A percentile compares a stretch with the other conserved stretches of the same genome.
These are phyloP conservation scores for Eugnorisma glareosa DNA, from an alignment of 2,888 invertebrate genomes.

Conservation along the genomic window DNA sequence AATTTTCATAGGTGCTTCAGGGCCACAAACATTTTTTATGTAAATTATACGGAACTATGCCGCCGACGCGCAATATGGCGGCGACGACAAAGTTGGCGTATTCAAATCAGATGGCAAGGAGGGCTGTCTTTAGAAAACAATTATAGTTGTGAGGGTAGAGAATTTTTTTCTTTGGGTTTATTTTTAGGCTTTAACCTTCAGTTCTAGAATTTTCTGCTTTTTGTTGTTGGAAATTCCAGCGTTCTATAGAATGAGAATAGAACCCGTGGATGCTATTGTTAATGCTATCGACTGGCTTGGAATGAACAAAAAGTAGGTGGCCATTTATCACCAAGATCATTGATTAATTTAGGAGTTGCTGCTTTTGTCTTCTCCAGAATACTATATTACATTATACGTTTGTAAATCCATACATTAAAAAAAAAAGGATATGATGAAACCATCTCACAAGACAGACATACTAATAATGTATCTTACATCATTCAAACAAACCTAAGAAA, in stretches of 20 bases:
- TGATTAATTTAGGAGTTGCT: not conserved
- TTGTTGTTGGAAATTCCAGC: not conserved
- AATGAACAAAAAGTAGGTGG: not conserved
- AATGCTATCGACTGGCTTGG: not conserved
- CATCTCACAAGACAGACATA: not conserved
- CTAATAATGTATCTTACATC: not conserved
- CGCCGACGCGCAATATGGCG: constrained; percentile 44
- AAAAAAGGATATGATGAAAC: too few species aligned
- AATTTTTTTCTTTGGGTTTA: not conserved
- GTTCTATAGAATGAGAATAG: not conserved
- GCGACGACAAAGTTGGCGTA: constrained; percentile 43
- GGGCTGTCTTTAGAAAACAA: constrained; percentile 45
- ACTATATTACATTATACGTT: too few species aligned
- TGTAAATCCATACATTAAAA: not conserved
- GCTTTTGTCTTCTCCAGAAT: too few species aligned
- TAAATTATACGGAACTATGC: constrained; percentile 57
- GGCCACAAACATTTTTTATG: too few species aligned
- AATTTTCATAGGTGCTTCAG: too few species aligned
- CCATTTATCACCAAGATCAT: not conserved
- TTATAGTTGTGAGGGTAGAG: constrained; percentile 37
- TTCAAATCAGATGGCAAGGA: constrained; percentile 66
- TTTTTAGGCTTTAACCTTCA: not conserved
- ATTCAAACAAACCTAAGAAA: not conserved
- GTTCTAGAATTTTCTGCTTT: not conserved
- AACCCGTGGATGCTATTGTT: too few species aligned